Percentiles rank a stretch among this genome's conserved stretches.
These are phyloP conservation scores for Podarcis cretensis DNA, from an alignment of 2,113 vertebrate species.

Conservation along the genomic window DNA sequence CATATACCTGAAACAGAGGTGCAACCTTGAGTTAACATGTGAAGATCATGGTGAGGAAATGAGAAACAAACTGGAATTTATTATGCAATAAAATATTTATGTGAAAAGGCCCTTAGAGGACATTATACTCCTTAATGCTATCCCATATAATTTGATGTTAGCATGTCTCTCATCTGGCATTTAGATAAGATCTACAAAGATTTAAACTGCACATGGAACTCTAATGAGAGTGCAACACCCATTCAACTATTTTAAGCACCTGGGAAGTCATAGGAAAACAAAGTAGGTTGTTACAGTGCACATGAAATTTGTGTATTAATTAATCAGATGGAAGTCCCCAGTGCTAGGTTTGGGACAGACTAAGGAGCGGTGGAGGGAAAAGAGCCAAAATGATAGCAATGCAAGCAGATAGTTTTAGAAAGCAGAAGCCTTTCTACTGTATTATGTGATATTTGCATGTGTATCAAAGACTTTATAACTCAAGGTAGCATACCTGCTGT, in stretches of 20 bases:
- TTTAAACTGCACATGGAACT: not conserved
- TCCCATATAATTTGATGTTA: not conserved
- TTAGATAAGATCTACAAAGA: not conserved
- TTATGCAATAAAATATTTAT: slow-evolving; percentile 4
- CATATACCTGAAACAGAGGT: not conserved
- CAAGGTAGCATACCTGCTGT: too few relatives aligned
- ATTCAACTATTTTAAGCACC: not conserved
- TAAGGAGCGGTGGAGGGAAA: not conserved
- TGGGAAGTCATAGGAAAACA: not conserved
- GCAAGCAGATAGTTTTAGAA: not conserved
- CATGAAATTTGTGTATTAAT: not conserved
- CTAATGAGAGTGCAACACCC: not conserved
- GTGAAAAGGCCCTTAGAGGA: not conserved
- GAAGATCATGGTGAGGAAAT: not conserved
- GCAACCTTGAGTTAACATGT: not conserved
- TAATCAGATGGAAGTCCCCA: not conserved
- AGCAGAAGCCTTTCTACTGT: not conserved
- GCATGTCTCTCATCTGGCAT: not conserved
- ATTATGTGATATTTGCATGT: not conserved
- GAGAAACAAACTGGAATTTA: slow-evolving; percentile 7
- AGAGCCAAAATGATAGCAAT: not conserved
- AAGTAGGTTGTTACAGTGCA: not conserved
- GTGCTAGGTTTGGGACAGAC: not conserved
- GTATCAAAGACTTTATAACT: not conserved
- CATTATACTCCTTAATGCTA: not conserved